Conservation (phyloP, 2,797 vertebrate species). For the Tarsius wallacei region DNA sequence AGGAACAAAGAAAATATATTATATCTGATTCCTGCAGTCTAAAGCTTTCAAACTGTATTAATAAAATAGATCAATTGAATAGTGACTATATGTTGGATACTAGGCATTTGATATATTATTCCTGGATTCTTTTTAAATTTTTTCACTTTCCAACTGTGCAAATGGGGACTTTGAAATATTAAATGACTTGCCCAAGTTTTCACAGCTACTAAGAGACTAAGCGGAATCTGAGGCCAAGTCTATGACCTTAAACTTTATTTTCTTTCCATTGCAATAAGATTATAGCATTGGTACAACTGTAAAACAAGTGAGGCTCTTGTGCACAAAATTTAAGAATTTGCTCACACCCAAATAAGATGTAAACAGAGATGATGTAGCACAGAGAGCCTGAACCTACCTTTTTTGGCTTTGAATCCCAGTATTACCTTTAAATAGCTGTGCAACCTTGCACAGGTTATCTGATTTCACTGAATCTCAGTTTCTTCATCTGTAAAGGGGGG, state of each 20-base stretch:
- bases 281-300: not conserved
- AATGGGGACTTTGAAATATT: not conserved
- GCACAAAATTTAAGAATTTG: not conserved
- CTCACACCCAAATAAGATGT: not conserved
- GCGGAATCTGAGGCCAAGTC: not conserved
- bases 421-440: not conserved
- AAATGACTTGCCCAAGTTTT: not conserved
- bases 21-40: not conserved
- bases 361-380: not conserved
- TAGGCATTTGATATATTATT: not conserved
- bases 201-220: not conserved
- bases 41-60: not conserved
- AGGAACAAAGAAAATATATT: not conserved
- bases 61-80: not conserved
- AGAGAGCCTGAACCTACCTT: not conserved
- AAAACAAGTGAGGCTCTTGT: not conserved
- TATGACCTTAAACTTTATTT: not conserved
- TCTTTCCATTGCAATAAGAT: not conserved
- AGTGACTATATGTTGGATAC: not conserved
- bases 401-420: not conserved
- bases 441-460: not conserved
- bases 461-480: not conserved
- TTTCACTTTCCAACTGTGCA: not conserved
- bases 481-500: not conserved
- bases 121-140: constrained; percentile 29